These are phyloP conservation scores for Charaxes varanes DNA, from an alignment of 1,140 invertebrate species.

Conservation along the genomic window DNA sequence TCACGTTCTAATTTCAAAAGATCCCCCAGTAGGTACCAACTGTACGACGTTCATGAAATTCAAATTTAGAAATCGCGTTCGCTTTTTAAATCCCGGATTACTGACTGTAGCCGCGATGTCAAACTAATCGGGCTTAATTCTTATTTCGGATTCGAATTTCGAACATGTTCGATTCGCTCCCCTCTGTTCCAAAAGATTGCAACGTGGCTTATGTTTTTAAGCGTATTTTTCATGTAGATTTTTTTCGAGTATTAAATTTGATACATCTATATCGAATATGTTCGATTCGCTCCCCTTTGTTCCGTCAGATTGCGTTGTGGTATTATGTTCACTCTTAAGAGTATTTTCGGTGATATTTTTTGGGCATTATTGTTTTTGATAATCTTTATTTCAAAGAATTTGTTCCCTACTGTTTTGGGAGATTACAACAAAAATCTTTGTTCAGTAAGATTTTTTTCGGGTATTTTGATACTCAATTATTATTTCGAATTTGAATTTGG, in stretches of 20 bases:
- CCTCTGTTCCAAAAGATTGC: slow-evolving; percentile 1
- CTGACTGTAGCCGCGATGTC: slow-evolving; percentile 23
- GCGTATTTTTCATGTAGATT: slow-evolving; percentile 1
- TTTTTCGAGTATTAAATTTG: slow-evolving; percentile 1
- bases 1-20: slow-evolving; percentile 29
- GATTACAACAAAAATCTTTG: too few species aligned
- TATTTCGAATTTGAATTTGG: slow-evolving; percentile 14
- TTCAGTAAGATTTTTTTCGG: background rate
- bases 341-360: too few species aligned
- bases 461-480: too few species aligned
- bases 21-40: slow-evolving; percentile 17
- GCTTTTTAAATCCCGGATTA: slow-evolving; percentile 27
- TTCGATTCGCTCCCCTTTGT: slow-evolving; percentile 12
- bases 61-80: slow-evolving; percentile 28
- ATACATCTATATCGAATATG: slow-evolving; percentile 18
- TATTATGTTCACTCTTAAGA: slow-evolving; percentile 2
- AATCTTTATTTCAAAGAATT: too few species aligned
- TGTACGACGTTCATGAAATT: slow-evolving; percentile 29
- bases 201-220: slow-evolving; percentile 2
- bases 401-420: too few species aligned
- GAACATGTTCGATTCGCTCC: slow-evolving; percentile 15
- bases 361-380: too few species aligned
- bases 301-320: background rate
- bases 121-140: slow-evolving; percentile 24
- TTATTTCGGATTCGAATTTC: slow-evolving; percentile 21